Base-by-base conservation (phyloP, 1,140 invertebrate species). In the Tachypleus tridentatus region DNA sequence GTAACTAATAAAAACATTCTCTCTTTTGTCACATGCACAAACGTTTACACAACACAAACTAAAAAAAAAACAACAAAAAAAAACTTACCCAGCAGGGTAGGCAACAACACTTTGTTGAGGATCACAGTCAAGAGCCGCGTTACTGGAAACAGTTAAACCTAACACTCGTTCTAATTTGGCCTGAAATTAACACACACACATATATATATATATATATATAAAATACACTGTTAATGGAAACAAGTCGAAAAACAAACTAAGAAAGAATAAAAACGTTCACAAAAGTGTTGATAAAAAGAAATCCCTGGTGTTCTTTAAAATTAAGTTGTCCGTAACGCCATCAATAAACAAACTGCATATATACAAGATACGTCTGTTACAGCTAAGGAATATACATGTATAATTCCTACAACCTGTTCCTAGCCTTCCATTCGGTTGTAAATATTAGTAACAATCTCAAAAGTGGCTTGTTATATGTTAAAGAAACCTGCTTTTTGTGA, bases 1-100 rank as follows among this genome's bases (percentile, higher is more conserved):
- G 29, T 29, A 29, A 29, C 29, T 29, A 29, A 29, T 29, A 29
- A 29, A 0, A 29, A 29, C 29, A 29, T 29, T 29, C 29, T 29
- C 29, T 29, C 58, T 9, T 10, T 9, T 49, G 29, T 9, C 9
- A 11, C 49, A 8, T 9, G 49, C 8, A 10, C 58, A 49, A 49
- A 60, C 9, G 8, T 10, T n/a, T 10, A 51, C 49, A 5, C 49
- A 47, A 7, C 58, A 62, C 10, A n/a, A 49, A n/a, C 11, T 47
- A 49, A 49, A 47, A 49, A 67, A 48, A 59, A 67, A 60, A 8
- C 3, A 9, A 67, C 49, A 29, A 52, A 6, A 51, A 54, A 51
- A 4, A 10, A 84, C 87, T 89, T 79, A 97, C 92, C 93, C 94
- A 73, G 94, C 93, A 64, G 93, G 91, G 84, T 97, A 97, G 7